phyloP scores from a whole-genome alignment of 64 coral and sea anemone genomes.

The Stichodactyla mertensii region DNA sequence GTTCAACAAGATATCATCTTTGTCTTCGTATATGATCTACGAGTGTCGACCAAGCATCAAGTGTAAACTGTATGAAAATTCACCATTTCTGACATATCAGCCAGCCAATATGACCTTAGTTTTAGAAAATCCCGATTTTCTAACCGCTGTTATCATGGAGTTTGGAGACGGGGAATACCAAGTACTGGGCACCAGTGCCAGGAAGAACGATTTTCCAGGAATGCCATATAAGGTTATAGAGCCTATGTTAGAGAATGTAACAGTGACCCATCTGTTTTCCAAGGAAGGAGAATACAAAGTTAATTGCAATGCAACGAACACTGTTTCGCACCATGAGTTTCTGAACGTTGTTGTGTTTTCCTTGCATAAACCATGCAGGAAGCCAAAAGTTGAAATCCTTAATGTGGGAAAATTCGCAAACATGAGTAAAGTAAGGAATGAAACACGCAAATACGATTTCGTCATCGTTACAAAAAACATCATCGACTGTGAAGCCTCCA shows the following conservation, averaged over 20 bases:
- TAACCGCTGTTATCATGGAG: neutral
- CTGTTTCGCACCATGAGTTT: neutral
- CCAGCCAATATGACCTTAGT: neutral
- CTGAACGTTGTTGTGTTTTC: neutral
- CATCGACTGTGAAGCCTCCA: constrained; percentile 29
- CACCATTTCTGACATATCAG: neutral
- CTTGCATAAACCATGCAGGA: constrained; percentile 25
- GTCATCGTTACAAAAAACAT: constrained; percentile 1
- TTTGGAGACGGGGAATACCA: neutral
- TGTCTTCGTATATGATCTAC: neutral
- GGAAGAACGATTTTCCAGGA: neutral
- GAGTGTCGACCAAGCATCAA: constrained; percentile 17
- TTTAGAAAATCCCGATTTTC: neutral
- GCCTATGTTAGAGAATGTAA: neutral
- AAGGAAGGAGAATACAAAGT: neutral
- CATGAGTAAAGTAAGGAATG: neutral
- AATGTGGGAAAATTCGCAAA: neutral
- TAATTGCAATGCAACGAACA: neutral
- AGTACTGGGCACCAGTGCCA: neutral
- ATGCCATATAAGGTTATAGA: neutral
- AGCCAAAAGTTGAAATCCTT: constrained; percentile 9
- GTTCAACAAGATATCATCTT: constrained; percentile 37
- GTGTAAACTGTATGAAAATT: neutral
- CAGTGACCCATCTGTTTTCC: neutral
- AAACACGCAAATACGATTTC: neutral